Base-by-base conservation (phyloP, 2,888 invertebrate genomes). In the Holacanthella duospinosa region DNA sequence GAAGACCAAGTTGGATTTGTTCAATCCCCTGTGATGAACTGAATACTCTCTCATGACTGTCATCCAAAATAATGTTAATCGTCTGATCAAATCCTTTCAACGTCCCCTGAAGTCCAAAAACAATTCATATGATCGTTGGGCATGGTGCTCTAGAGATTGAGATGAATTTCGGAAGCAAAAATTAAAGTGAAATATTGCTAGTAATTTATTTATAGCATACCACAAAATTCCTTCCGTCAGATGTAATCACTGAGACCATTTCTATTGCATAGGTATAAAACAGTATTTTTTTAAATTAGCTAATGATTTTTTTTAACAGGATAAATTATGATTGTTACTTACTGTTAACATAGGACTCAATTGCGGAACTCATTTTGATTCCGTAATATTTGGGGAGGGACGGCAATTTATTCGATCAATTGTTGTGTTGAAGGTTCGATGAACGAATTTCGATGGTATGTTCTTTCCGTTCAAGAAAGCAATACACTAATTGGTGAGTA, bases 61-160 rank as follows among this genome's bases (percentile, higher is more conserved):
- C 97, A 76, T 97, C 96, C 69, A 99, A 80, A 74, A 99, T 95
- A 70, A 99, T 83, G 77, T 99, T 99, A 71, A 97, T 93, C n/a
- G 96, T 93, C 79, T 99, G 99, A 79, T 99, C 99, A 79, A 95
- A 99, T 29, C 99, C 99, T 78, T 96, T 96, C 67, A 99, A 78
- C 0, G 93, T 93, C 55, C 99, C 99, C 87, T 88, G 57, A 25
- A 57, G 26, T n/a, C n/a, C n/a, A n/a, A n/a, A n/a, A n/a, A n/a
- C n/a, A n/a, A n/a, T n/a, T 21, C 2, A 60, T 43, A 21, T 54
- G 16, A 54, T 54, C 24, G 63, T n/a, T n/a, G n/a, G n/a, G n/a
- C n/a, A n/a, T n/a, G n/a, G n/a, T n/a, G n/a, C n/a, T n/a, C n/a
- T n/a, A n/a, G n/a, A n/a, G n/a, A n/a, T n/a, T n/a, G 36, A 9